Evolutionary conservation across 2,888 invertebrate genomes (phyloP), one percentile per base, ranked within the genome.

Genomic region (Tiliacea citrago): DNA sequence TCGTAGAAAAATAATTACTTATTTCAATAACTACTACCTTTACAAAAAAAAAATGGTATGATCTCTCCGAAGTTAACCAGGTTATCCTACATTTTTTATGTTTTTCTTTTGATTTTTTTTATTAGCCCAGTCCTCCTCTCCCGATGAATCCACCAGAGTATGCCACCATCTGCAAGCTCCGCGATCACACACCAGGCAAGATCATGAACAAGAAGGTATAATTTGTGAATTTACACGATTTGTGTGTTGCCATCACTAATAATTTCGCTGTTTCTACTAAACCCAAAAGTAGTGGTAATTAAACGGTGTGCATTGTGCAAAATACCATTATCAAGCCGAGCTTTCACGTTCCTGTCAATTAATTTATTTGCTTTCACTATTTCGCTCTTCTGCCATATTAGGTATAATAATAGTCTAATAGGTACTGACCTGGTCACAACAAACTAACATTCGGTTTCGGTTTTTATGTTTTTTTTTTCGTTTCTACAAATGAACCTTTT

Each of bases 131-230:
- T 75, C 72, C 67, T 68, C 57, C 5, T 77, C 79, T 75, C 45
- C 75, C 85, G 63, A 81, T 84, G 88, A 91, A 89, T 78, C 74
- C 84, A 16, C 93, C 95, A 8, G 93, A 93, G 81, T 95, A 95
- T 85, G 94, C 95, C 2, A 93, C 92, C 0, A 91, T 94, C 77
- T 86, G 86, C 75, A 95, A 95, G 88, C 88, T 83, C 58, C 91
- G 91, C 61, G 90, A 92, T 68, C 82, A 83, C 85, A 91, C 84
- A 81, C 85, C 85, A 63, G 86, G 83, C 73, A 84, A 82, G 74
- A 78, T 82, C 57, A 86, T 89, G 82, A 90, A 65, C 63, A 65
- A 90, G 86, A 95, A 95, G 95, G 95, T 95, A 93, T 73, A 61
- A 70, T 68, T 70, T 73, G 49, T 60, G n/a, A 67, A 67, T 58